Conservation (phyloP, 2,113 vertebrate species). For the Triplophysa dalaica region DNA sequence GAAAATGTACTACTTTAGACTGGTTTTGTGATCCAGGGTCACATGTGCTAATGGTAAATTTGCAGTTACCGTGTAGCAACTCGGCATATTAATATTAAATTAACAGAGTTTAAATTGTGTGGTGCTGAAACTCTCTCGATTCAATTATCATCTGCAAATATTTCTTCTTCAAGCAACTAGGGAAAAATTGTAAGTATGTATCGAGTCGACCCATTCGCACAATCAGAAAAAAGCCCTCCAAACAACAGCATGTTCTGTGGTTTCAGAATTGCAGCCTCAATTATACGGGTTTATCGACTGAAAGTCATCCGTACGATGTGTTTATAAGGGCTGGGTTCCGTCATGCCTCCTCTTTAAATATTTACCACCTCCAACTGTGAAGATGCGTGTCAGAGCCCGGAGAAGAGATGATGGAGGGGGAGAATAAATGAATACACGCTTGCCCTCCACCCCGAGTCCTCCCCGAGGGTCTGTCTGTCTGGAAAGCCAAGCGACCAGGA, state of each 20-base stretch:
- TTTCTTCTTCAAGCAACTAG: neutral
- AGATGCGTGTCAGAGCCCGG: constrained; percentile 68
- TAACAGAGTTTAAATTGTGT: no score
- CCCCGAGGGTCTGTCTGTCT: constrained; percentile 66
- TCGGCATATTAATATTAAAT: no score
- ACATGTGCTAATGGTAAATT: no score
- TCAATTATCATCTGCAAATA: no score
- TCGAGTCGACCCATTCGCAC: neutral
- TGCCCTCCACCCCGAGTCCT: constrained; percentile 57
- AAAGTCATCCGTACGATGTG: constrained; percentile 36
- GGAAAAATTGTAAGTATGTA: neutral
- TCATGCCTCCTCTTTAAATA: constrained; percentile 75
- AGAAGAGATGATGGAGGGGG: constrained; percentile 52
- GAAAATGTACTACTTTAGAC: no score
- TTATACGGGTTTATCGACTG: constrained; percentile 12
- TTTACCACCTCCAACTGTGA: constrained; percentile 74
- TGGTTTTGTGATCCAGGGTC: no score
- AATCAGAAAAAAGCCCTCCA: neutral
- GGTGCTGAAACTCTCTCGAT: no score
- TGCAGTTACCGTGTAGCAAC: no score
- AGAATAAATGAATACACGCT: constrained; percentile 74
- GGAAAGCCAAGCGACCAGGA: constrained; percentile 48
- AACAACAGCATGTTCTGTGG: neutral
- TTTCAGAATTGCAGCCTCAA: neutral
- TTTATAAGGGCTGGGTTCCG: constrained; percentile 62